Percentiles rank a stretch among this genome's conserved stretches.
phyloP scores from a whole-genome alignment of 2,888 invertebrate genomes.

The Yponomeuta plumbellus region DNA sequence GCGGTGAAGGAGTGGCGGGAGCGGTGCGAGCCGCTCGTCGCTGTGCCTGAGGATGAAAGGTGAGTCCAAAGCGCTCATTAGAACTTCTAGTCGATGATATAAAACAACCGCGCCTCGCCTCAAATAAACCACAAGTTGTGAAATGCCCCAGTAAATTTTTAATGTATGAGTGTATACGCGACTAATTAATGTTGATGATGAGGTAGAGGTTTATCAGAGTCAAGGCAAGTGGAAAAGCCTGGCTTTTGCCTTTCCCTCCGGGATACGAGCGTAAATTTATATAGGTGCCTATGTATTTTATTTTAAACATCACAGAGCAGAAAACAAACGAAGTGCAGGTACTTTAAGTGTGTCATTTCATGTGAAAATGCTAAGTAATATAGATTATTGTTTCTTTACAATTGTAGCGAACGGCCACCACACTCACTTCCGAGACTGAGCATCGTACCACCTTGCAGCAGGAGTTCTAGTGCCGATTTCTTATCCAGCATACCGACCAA shows the following conservation, averaged over 20 bases:
- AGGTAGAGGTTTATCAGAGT: too few species aligned
- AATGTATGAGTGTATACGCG: too few species aligned
- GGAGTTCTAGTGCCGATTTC: slow-evolving; percentile 52
- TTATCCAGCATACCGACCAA: slow-evolving; percentile 31
- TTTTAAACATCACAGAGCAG: too few species aligned
- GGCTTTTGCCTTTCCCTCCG: too few species aligned
- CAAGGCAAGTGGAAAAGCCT: too few species aligned
- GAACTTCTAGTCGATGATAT: slow-evolving; percentile 55
- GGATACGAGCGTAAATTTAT: too few species aligned
- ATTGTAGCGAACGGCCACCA: slow-evolving; percentile 54
- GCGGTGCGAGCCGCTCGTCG: slow-evolving; percentile 57
- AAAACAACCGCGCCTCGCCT: not conserved
- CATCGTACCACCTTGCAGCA: slow-evolving; percentile 57
- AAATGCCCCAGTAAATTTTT: too few species aligned
- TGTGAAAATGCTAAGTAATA: too few species aligned
- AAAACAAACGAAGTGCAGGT: too few species aligned
- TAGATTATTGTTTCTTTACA: not conserved
- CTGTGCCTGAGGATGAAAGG: slow-evolving; percentile 73
- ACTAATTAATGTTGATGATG: too few species aligned
- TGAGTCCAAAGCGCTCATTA: slow-evolving; percentile 66
- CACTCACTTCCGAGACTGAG: slow-evolving; percentile 60
- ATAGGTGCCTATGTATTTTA: too few species aligned
- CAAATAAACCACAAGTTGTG: not conserved
- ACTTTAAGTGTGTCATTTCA: too few species aligned
- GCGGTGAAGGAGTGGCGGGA: slow-evolving; percentile 53